These are phyloP conservation scores for Euspilapteryx auroguttella DNA, from an alignment of 2,888 invertebrate species.

Conservation along the genomic window DNA sequence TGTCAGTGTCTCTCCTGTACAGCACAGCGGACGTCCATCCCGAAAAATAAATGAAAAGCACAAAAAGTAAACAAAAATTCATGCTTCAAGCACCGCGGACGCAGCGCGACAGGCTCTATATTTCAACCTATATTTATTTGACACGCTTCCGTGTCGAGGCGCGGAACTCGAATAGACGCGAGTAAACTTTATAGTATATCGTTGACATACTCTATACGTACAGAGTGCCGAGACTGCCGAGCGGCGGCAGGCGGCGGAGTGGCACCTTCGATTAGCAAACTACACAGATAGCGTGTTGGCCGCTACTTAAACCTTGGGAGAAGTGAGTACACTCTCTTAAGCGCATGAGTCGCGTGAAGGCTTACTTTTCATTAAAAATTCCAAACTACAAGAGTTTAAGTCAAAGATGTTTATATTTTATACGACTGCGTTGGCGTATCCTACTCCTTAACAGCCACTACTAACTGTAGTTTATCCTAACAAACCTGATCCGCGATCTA, in stretches of 20 bases:
- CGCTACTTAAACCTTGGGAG: too few relatives aligned
- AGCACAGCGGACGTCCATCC: slow-evolving; percentile 38
- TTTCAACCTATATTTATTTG: slow-evolving; percentile 53
- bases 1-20: slow-evolving; percentile 41
- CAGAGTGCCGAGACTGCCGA: not conserved
- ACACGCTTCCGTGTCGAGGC: slow-evolving; percentile 37
- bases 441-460: too few relatives aligned
- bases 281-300: too few relatives aligned
- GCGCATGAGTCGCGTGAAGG: too few relatives aligned
- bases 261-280: too few relatives aligned
- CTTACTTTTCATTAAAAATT: too few relatives aligned
- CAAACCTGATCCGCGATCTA: too few relatives aligned
- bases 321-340: too few relatives aligned
- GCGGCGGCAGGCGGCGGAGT: not conserved
- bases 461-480: too few relatives aligned
- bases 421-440: too few relatives aligned
- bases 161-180: slow-evolving; percentile 34
- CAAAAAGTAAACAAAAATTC: slow-evolving; percentile 49
- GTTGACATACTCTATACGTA: slow-evolving; percentile 45
- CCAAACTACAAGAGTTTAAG: too few relatives aligned
- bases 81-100: slow-evolving; percentile 40
- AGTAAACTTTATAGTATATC: slow-evolving; percentile 51
- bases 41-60: slow-evolving; percentile 38
- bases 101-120: slow-evolving; percentile 42
- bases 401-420: too few relatives aligned